These are phyloP conservation scores for Melinopterus prodromus DNA, from an alignment of 2,888 invertebrate species.

Conservation along the genomic window DNA sequence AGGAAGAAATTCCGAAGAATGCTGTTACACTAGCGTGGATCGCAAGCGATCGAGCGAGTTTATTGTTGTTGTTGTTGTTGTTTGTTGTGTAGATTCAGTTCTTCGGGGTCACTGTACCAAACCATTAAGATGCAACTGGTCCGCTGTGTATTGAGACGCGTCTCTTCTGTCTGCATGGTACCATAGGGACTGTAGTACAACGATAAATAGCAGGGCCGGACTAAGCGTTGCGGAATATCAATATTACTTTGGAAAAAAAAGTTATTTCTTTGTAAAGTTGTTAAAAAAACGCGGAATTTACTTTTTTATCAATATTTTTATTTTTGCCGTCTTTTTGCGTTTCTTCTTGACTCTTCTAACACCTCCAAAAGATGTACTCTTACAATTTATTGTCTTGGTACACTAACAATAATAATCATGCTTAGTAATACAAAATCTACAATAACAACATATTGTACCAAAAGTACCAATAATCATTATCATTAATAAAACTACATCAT, in stretches of 20 bases:
- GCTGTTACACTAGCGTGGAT: conserved; percentile 10
- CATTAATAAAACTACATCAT: no score
- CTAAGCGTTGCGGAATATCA: neutral
- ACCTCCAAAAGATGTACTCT: no score
- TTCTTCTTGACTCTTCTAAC: no score
- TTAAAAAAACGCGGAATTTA: no score
- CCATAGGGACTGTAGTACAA: neutral
- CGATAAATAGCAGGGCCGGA: neutral
- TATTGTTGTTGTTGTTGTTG: conserved; percentile 27
- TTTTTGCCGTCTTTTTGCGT: no score
- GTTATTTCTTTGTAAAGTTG: no score
- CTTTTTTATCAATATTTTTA: no score
- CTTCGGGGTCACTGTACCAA: conserved; percentile 39
- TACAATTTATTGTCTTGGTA: no score
- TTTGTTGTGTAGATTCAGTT: conserved; percentile 19
- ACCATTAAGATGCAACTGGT: conserved; percentile 40
- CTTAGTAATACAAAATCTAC: no score
- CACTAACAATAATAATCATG: no score
- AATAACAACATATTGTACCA: no score
- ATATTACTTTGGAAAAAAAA: neutral
- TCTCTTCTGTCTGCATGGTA: conserved; percentile 5
- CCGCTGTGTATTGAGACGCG: conserved; percentile 44
- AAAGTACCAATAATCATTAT: no score
- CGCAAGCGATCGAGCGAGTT: conserved; percentile 18
- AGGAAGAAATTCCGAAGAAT: conserved; percentile 18